Percentiles rank a stretch among this genome's conserved stretches.
Conservation (phyloP, 92 coral and sea anemone genomes). For the Bergia puertoricense region DNA sequence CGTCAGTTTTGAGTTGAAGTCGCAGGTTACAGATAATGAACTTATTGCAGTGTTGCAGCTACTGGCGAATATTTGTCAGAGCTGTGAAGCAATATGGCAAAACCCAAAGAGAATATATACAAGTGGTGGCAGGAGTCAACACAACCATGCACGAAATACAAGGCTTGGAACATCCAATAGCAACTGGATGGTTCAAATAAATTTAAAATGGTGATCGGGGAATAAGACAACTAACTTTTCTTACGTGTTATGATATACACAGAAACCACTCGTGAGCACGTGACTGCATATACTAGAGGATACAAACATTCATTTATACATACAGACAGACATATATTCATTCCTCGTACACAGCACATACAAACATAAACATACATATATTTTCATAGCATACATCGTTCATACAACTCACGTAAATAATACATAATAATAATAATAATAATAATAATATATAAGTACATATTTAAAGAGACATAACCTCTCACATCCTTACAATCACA, state of each 20-base stretch:
- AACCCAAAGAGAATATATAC: no score
- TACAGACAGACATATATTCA: no score
- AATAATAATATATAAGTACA: not conserved
- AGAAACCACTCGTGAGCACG: no score
- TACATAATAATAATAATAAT: no score
- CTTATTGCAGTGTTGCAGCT: not conserved
- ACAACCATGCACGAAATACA: no score
- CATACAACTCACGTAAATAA: not conserved
- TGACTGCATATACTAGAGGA: no score
- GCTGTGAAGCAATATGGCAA: not conserved
- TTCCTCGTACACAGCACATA: no score
- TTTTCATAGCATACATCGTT: not conserved
- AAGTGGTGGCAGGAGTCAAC: not conserved
- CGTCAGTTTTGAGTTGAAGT: not conserved
- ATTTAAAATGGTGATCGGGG: not conserved
- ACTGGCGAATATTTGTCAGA: not conserved
- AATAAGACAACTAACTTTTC: not conserved
- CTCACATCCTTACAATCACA: not conserved
- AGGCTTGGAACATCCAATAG: not conserved
- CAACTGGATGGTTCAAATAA: not conserved
- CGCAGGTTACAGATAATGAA: not conserved
- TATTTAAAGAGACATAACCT: not conserved
- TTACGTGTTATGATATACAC: not conserved
- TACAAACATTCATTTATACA: no score
- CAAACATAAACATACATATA: not conserved